Conservation (phyloP, 2,888 invertebrate genomes). For the Volucella zonaria region DNA sequence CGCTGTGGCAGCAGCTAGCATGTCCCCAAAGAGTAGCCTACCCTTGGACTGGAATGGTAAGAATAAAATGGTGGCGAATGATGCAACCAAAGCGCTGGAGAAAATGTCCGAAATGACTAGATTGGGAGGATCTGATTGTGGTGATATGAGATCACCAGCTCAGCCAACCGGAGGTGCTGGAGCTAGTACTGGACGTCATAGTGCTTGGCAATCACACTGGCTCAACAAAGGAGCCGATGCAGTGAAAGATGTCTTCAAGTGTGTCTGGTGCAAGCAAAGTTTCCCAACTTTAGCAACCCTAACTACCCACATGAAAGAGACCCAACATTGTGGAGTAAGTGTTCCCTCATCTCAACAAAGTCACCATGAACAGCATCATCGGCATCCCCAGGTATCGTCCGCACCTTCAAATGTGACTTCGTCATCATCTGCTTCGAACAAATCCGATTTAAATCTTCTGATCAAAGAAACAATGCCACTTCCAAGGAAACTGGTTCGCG, state of each 20-base stretch:
- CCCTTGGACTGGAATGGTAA: slow-evolving; percentile 90
- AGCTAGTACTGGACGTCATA: slow-evolving; percentile 86
- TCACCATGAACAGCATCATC: slow-evolving; percentile 60
- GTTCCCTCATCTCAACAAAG: slow-evolving; percentile 85
- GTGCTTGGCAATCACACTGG: slow-evolving; percentile 99
- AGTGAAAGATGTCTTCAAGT: slow-evolving; percentile 97
- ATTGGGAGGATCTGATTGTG: slow-evolving; percentile 87
- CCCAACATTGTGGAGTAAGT: slow-evolving; percentile 96
- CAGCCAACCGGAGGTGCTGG: slow-evolving; percentile 69
- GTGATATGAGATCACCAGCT: slow-evolving; percentile 78
- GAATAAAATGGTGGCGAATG: slow-evolving; percentile 89
- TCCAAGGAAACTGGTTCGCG: slow-evolving; percentile 96
- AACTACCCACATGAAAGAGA: slow-evolving; percentile 99
- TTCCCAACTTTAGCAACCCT: slow-evolving; percentile 96
- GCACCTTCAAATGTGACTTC: slow-evolving; percentile 80
- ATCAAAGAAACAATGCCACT: slow-evolving; percentile 97
- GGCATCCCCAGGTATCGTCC: slow-evolving; percentile 78
- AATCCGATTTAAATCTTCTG: slow-evolving; percentile 91
- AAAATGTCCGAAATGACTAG: slow-evolving; percentile 96
- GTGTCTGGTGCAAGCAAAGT: slow-evolving; percentile 99
- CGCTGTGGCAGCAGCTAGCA: slow-evolving; percentile 88
- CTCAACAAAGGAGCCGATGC: slow-evolving; percentile 97
- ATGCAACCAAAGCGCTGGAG: slow-evolving; percentile 93
- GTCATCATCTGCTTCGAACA: slow-evolving; percentile 87
- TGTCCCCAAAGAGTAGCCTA: slow-evolving; percentile 87